A percentile compares a stretch with the other conserved stretches of the same genome.
Conservation (phyloP, 2,113 vertebrate genomes). For the Hystrix cristata region DNA sequence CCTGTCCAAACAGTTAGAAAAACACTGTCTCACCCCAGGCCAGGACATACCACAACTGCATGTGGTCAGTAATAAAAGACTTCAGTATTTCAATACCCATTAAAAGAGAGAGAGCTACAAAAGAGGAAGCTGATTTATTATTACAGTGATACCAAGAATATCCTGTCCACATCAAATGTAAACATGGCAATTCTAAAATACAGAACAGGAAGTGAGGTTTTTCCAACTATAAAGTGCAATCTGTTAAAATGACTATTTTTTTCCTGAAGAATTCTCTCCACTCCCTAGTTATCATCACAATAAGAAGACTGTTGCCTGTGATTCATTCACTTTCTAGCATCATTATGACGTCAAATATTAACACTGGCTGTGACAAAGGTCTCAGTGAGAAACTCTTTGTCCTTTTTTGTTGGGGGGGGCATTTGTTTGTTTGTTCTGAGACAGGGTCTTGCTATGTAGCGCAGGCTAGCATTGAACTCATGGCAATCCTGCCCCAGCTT, state of each 20-base stretch:
- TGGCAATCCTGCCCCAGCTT: too few relatives aligned
- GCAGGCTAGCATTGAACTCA: too few relatives aligned
- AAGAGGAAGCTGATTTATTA: constrained; percentile 6
- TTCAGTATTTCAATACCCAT: neutral
- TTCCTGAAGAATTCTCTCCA: neutral
- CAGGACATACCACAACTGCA: neutral
- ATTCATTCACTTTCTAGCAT: neutral
- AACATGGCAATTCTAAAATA: constrained; percentile 17
- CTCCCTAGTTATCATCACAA: neutral
- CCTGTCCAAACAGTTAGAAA: neutral
- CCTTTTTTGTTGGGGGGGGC: neutral
- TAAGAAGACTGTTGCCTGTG: neutral
- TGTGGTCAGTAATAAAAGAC: neutral
- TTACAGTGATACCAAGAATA: neutral
- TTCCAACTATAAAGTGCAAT: neutral
- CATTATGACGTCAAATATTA: neutral
- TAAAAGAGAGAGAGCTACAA: neutral
- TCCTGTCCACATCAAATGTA: neutral
- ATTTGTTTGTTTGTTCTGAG: too few relatives aligned
- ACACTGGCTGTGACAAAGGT: neutral
- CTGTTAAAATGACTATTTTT: neutral
- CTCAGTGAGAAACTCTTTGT: neutral
- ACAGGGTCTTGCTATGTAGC: too few relatives aligned
- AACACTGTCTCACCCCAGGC: neutral
- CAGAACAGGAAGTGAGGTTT: neutral